Evolutionary conservation across 2,888 invertebrate species (phyloP).

Genomic region (Rotaria sp.): DNA sequence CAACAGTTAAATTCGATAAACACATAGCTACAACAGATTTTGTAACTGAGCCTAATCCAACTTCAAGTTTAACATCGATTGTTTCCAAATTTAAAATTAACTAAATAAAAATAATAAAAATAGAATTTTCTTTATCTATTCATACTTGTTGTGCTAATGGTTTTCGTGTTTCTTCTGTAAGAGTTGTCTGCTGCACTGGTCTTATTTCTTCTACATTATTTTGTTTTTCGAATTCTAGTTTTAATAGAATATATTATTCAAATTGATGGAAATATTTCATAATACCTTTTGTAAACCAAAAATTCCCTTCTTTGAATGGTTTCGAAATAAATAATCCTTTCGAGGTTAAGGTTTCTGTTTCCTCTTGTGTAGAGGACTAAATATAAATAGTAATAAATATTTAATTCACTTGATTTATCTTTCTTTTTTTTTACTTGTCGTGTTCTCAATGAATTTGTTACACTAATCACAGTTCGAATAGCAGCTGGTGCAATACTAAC

Average conservation of each 20-base stretch:
- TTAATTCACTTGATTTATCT: no score
- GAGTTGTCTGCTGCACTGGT: not conserved
- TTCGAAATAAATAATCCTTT: conserved; percentile 65
- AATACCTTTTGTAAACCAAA: conserved; percentile 63
- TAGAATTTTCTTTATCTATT: not conserved
- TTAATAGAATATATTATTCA: not conserved
- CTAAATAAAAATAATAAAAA: not conserved
- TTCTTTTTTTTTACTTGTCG: no score
- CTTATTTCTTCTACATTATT: not conserved
- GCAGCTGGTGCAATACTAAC: conserved; percentile 82
- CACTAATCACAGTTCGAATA: conserved; percentile 75
- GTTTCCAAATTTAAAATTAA: not conserved
- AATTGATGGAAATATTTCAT: not conserved
- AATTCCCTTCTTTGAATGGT: conserved; percentile 63
- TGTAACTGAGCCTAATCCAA: not conserved
- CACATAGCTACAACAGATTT: no score
- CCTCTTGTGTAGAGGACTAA: conserved; percentile 52
- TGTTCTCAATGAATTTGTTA: conserved; percentile 61
- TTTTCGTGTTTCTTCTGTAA: conserved; percentile 19
- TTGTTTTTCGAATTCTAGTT: conserved; percentile 56
- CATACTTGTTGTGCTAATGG: no score
- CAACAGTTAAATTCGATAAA: no score
- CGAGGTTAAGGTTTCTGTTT: conserved; percentile 59
- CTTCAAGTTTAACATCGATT: not conserved
- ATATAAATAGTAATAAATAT: no score